Evolutionary conservation across 1,140 invertebrate species (phyloP), one percentile per base, ranked within the genome.

Genomic region (Eriosoma lanigerum): DNA sequence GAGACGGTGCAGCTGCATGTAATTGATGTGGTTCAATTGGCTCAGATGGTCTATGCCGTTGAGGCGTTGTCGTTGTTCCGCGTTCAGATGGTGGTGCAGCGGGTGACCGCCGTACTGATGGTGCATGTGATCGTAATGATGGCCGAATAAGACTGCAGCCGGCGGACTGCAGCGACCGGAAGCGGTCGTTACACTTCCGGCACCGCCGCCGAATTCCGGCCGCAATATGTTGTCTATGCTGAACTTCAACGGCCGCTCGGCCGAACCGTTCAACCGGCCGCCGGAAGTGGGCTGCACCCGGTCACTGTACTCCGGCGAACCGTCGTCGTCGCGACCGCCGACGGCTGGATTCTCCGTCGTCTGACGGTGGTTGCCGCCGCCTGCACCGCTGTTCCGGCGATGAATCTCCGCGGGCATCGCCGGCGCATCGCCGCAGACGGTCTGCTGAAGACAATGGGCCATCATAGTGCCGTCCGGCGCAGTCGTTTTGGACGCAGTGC

Each of bases 181-280:
- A 72, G 29, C 84, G 38, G 81, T 75, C 62, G 81, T 83, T 4
- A 38, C 32, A 24, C 83, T 75, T 19, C 84, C 83, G 60, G 64
- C 44, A 4, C 82, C 83, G 38, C 85, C 84, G 60, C 90, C 90
- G 82, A 91, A 91, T 73, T 90, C 90, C 0, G 90, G 89, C 58
- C 87, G 83, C 19, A 91, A 84, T 73, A 91, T 91, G 81, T 91
- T 90, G 68, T 88, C 88, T n/a, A 91, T 89, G 82, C 89, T 90
- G 84, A 91, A 91, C 38, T 82, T 83, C 15, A 84, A 26, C 32
- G 75, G 75, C 3, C 75, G 75, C 10, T 78, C 75, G 56, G 54
- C 24, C 15, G 56, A 62, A 6, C 52, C 75, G 56, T 78, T 58
- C 5, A 46, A n/a, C 38, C 66, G 68, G n/a, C 19, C 54, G 70